Base-by-base conservation (phyloP, 2,113 vertebrate species). In the Neolamprologus cancellatus region DNA sequence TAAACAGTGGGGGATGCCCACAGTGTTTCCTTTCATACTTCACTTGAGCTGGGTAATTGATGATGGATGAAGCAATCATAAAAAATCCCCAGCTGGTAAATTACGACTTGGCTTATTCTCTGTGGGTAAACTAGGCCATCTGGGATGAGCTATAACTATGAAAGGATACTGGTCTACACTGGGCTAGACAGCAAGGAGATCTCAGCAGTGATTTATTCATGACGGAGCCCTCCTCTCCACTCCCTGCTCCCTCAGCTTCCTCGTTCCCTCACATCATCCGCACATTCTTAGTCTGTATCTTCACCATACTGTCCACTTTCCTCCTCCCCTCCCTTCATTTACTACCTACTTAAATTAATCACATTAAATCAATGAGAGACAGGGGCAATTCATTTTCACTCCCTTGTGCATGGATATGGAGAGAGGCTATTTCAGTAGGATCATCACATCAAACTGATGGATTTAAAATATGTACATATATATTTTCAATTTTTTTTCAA, bases 141-240 rank as follows among this genome's bases (percentile, higher is more conserved):
- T 92, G 91, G 91, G 92, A 92, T 86, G 84, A 90, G 85, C 83
- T 71, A 80, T 54, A 88, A 88, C 88, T 69, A 86, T 85, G 89
- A 87, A 87, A 54, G 88, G 55, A 85, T 85, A 64, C 89, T 84
- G 83, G 88, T 89, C 84, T 76, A 28, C 7, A 79, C 79, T 84
- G 89, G 64, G 64, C 59, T n/a, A 89, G 90, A 92, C 87, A 88
- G 88, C 66, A 8, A 89, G 88, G 84, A 86, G 83, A 91, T 92
- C 83, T 92, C 85, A 81, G 81, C 83, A 4, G 89, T 94, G 89
- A 95, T 94, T 95, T 93, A 95, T 95, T 95, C 90, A 95, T 94
- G 88, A 93, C 71, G 79, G 69, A 48, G 83, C 54, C 83, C 76
- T 88, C 66, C 89, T 88, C 86, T 83, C 81, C 85, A 52, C 34